These are phyloP conservation scores for Crenichthys baileyi DNA, from an alignment of 2,797 vertebrate species.

Conservation along the genomic window DNA sequence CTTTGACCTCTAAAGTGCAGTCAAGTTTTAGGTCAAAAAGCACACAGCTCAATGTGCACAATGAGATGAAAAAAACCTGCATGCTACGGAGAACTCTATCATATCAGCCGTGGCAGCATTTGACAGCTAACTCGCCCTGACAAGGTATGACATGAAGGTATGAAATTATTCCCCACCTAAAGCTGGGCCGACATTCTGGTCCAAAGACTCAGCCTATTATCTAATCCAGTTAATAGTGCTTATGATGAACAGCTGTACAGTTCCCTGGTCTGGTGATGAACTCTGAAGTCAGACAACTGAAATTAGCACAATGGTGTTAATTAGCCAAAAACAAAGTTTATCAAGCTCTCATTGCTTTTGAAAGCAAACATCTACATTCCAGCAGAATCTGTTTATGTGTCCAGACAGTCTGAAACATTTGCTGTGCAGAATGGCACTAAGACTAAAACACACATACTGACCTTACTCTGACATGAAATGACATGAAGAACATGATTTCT, in stretches of 20 bases:
- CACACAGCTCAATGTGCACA: conserved; percentile 52
- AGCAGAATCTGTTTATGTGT: conserved; percentile 54
- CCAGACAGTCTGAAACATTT: conserved; percentile 26
- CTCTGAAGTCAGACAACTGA: conserved; percentile 28
- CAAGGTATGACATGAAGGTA: conserved; percentile 32
- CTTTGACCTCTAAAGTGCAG: conserved; percentile 68
- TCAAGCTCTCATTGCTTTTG: conserved; percentile 71
- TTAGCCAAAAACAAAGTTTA: conserved; percentile 67
- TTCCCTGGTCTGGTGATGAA: conserved; percentile 39
- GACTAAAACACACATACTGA: too few species aligned
- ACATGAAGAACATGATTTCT: not conserved
- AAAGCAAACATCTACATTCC: conserved; percentile 81
- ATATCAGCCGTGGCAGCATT: conserved; percentile 53
- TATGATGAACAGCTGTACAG: conserved; percentile 51
- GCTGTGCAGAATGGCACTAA: not conserved
- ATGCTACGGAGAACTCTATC: conserved; percentile 53
- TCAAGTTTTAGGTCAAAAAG: conserved; percentile 74
- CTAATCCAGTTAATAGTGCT: conserved; percentile 52
- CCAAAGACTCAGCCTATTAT: conserved; percentile 28
- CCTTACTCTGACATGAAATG: not conserved
- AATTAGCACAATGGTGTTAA: conserved; percentile 71
- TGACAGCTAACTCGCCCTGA: conserved; percentile 54
- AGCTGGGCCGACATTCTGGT: conserved; percentile 39
- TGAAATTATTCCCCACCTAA: not conserved
- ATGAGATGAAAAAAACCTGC: conserved; percentile 42